Base-by-base conservation (phyloP, 2,797 vertebrate genomes). In the Odontamblyopus rebecca region DNA sequence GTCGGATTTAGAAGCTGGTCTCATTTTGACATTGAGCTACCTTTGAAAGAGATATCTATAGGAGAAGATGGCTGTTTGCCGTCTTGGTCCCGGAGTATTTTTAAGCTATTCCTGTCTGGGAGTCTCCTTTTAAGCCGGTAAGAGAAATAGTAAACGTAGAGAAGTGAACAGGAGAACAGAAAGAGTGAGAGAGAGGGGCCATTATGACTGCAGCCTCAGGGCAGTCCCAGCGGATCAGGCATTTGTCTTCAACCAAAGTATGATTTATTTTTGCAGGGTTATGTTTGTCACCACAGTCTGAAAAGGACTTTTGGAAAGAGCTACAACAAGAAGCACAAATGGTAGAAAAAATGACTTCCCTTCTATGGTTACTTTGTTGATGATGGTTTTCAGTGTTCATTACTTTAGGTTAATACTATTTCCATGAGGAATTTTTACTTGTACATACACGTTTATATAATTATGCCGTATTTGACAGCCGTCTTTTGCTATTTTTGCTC, bases 161-260 rank as follows among this genome's bases (percentile, higher is more conserved):
- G 54, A 63, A 68, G 48, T 32, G 48, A 67, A 54, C 73, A 69
- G 64, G 41, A 67, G 75, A 67, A 77, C 65, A 74, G 81, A 74
- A 74, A 23, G 61, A 77, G 77, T 56, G 83, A 44, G 75, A 26
- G 61, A 79, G 78, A 59, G 84, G 79, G 85, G 86, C 88, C 89
- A 92, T 92, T 91, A 92, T 86, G 88, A 90, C 86, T 89, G 48
- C 71, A 84, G 88, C 91, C 89, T 63, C 73, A 65, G 85, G 91
- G 86, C 79, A 88, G 85, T 93, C 91, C 88, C 92, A 83, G 23
- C 61, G 91, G 92, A 91, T 85, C 79, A 89, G 83, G 89, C 89
- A 92, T 92, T 92, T 93, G 91, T 93, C 92, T 91, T 92, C 91
- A 90, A 90, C 90, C 84, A 92, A 91, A 91, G 85, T 91, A 91